Evolutionary conservation across 2,113 vertebrate species (phyloP).

Genomic region (Sylvicapra grimmia): DNA sequence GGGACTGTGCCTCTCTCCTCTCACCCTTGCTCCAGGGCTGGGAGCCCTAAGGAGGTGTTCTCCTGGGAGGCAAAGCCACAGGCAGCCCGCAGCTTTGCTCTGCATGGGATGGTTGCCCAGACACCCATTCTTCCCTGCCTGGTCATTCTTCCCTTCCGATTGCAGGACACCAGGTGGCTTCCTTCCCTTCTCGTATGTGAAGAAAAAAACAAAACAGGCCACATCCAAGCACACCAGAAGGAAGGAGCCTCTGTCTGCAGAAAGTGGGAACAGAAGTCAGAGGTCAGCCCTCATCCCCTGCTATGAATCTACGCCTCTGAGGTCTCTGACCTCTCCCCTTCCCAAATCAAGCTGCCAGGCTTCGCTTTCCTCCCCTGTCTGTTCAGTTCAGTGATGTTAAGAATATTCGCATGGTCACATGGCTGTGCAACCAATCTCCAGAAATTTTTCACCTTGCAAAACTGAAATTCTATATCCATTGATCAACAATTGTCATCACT

Average conservation of each 20-base stretch:
- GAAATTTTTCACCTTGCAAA: background rate
- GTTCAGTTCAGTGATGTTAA: background rate
- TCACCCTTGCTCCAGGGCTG: background rate
- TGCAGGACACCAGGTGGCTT: background rate
- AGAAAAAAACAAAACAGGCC: background rate
- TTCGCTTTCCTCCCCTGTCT: background rate
- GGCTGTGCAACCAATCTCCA: background rate
- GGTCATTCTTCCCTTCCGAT: background rate
- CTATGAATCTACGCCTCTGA: accelerated
- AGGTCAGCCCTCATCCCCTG: background rate
- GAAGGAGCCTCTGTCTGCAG: background rate
- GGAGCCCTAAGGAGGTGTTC: background rate
- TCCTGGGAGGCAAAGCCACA: background rate
- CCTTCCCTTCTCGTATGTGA: background rate
- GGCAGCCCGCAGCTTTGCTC: background rate
- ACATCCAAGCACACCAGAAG: background rate
- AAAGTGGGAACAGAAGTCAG: background rate
- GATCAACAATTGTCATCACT: background rate
- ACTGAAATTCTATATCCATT: background rate
- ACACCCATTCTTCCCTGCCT: accelerated
- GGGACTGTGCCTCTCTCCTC: background rate
- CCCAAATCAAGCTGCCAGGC: background rate
- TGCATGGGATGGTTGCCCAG: no score
- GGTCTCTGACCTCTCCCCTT: background rate
- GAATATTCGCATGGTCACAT: background rate